Evolutionary conservation across 2,113 vertebrate genomes (phyloP).

Genomic region (Proterorhinus semilunaris): DNA sequence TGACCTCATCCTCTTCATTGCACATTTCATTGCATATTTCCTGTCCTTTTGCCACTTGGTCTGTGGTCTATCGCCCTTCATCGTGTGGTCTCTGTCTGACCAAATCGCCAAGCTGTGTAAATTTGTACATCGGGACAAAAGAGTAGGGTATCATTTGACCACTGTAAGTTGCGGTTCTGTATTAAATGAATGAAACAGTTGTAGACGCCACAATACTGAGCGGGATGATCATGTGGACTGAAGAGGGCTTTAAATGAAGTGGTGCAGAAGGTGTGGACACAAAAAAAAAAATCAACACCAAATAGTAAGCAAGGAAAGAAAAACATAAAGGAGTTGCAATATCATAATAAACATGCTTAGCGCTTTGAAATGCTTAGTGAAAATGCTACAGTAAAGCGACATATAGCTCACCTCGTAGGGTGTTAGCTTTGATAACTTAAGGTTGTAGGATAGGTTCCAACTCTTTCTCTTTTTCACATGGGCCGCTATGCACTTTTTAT

Average conservation of each 20-base stretch:
- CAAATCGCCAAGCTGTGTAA: conserved; percentile 66
- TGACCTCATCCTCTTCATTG: conserved; percentile 62
- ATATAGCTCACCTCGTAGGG: no score
- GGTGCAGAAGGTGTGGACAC: no score
- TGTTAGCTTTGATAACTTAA: no score
- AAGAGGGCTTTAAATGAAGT: conserved; percentile 48
- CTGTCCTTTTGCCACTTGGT: conserved; percentile 67
- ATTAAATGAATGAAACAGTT: conserved; percentile 44
- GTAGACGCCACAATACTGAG: conserved; percentile 1
- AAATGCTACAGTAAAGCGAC: no score
- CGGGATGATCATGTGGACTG: neutral
- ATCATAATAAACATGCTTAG: neutral
- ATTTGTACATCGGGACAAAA: conserved; percentile 56
- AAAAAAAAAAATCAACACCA: no score
- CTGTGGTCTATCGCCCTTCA: conserved; percentile 71
- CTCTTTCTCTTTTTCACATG: no score
- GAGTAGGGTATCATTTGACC: conserved; percentile 51
- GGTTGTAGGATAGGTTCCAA: no score
- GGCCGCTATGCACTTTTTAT: no score
- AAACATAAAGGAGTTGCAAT: neutral
- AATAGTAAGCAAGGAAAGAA: no score
- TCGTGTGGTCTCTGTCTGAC: conserved; percentile 68
- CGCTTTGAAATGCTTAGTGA: no score
- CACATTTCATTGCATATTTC: conserved; percentile 66
- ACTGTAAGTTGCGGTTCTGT: conserved; percentile 40